These are phyloP conservation scores for Epinotia bilunana DNA, from an alignment of 2,888 invertebrate genomes.

Conservation along the genomic window DNA sequence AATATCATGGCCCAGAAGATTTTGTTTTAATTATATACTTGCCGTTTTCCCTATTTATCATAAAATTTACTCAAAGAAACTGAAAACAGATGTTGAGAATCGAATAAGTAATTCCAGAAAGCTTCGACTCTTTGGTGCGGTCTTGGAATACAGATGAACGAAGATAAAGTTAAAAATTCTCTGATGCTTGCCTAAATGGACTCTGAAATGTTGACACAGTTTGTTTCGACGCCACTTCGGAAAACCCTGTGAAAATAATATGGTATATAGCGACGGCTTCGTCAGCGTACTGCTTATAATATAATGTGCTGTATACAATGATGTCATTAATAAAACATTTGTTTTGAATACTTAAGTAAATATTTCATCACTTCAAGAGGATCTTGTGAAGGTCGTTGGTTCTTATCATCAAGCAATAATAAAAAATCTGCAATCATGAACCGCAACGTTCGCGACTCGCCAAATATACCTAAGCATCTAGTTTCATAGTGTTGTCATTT, in stretches of 20 bases:
- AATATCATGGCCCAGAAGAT: not conserved
- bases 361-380: not conserved
- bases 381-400: not conserved
- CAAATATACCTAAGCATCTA: not conserved
- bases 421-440: not conserved
- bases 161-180: slow-evolving; percentile 65
- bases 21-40: slow-evolving; percentile 37
- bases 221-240: slow-evolving; percentile 48
- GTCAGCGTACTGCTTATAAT: not conserved
- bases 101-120: slow-evolving; percentile 69
- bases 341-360: not conserved
- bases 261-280: slow-evolving; percentile 25
- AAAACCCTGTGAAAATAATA: slow-evolving; percentile 33
- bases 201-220: slow-evolving; percentile 62
- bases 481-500: not conserved
- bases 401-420: not conserved
- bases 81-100: slow-evolving; percentile 61
- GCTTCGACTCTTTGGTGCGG: slow-evolving; percentile 57
- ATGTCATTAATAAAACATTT: not conserved
- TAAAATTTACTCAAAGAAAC: slow-evolving; percentile 42
- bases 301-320: slow-evolving; percentile 1
- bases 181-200: slow-evolving; percentile 62
- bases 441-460: not conserved
- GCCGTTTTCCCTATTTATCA: slow-evolving; percentile 31
- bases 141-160: slow-evolving; percentile 71